phyloP scores from a whole-genome alignment of 2,888 invertebrate species.

The Orthosia gothica region DNA sequence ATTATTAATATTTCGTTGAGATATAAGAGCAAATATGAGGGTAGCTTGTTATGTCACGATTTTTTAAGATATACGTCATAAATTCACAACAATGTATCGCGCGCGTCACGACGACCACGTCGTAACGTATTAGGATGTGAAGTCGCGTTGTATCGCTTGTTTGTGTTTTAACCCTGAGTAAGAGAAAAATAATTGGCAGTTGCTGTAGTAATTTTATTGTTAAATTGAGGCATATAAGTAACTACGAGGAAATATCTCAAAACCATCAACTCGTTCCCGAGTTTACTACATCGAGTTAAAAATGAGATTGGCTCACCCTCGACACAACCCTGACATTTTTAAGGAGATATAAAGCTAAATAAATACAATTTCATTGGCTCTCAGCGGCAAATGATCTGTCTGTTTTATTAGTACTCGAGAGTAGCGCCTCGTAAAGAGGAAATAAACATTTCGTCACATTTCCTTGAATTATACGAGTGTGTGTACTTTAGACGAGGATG shows the following conservation, averaged over 20 bases:
- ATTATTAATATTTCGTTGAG: background rate
- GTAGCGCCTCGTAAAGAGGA: slow-evolving; percentile 8
- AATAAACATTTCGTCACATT: slow-evolving; percentile 33
- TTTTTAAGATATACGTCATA: too few species aligned
- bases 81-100: too few species aligned
- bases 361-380: slow-evolving; percentile 11
- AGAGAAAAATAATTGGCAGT: too few species aligned
- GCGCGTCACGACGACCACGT: too few species aligned
- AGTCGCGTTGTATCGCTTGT: too few species aligned
- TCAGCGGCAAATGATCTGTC: slow-evolving; percentile 18
- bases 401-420: slow-evolving; percentile 34
- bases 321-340: background rate
- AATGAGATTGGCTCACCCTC: background rate
- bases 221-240: too few species aligned
- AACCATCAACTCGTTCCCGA: background rate
- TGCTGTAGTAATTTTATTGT: too few species aligned
- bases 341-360: slow-evolving; percentile 25
- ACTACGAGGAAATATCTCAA: background rate
- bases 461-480: slow-evolving; percentile 14
- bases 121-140: too few species aligned
- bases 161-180: too few species aligned
- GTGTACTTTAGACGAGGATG: background rate
- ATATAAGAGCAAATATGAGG: too few species aligned
- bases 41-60: too few species aligned
- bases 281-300: background rate